phyloP scores from a whole-genome alignment of 92 coral and sea anemone genomes.

The Heliopora coerulea region DNA sequence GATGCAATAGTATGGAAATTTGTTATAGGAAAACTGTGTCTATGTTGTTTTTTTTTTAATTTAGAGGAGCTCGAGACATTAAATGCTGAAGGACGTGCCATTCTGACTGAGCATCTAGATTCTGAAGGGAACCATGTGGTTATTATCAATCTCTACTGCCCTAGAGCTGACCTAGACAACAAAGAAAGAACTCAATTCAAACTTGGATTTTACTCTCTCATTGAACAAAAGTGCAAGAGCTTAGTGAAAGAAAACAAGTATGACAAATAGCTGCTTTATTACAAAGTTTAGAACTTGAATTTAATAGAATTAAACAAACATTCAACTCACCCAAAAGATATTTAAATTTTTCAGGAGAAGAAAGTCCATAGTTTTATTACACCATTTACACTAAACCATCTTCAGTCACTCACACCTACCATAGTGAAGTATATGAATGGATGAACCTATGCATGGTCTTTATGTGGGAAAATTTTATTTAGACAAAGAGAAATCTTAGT shows the following conservation, averaged over 20 bases:
- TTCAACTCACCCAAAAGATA: too few relatives aligned
- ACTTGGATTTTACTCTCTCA: conserved; percentile 69
- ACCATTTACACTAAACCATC: too few relatives aligned
- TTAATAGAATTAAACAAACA: too few relatives aligned
- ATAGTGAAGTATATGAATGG: too few relatives aligned
- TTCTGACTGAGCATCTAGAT: conserved; percentile 74
- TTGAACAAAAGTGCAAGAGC: conserved; percentile 72
- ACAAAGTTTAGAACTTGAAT: too few relatives aligned
- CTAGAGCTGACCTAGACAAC: conserved; percentile 91
- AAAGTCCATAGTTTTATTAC: neutral
- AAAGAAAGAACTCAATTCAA: conserved; percentile 85
- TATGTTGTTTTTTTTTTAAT: neutral
- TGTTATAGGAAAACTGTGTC: too few relatives aligned
- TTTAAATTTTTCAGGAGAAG: neutral
- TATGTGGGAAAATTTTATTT: too few relatives aligned
- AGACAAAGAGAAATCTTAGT: too few relatives aligned
- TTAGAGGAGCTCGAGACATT: conserved; percentile 67
- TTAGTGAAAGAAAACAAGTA: conserved; percentile 73
- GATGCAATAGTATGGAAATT: too few relatives aligned
- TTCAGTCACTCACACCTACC: too few relatives aligned
- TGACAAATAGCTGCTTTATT: too few relatives aligned
- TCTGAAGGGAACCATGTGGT: conserved; percentile 63
- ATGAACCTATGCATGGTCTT: too few relatives aligned
- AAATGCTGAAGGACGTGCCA: conserved; percentile 86
- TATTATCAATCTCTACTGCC: conserved; percentile 89